phyloP scores from a whole-genome alignment of 1,140 invertebrate species.

The Batillaria attramentaria region DNA sequence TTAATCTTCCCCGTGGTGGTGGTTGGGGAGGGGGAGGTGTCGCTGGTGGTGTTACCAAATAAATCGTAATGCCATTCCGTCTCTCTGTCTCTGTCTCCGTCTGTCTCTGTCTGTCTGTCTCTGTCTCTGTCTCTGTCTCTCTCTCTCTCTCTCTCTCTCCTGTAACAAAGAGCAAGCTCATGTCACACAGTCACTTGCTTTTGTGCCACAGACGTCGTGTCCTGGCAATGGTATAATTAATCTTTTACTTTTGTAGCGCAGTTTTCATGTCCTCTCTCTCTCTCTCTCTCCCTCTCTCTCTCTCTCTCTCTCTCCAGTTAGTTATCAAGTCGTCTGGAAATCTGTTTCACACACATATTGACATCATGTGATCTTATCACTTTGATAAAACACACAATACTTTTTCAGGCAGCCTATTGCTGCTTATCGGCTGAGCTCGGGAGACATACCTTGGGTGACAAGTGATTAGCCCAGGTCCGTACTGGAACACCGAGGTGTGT shows the following conservation, averaged over 20 bases:
- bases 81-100: background rate
- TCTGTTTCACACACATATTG: background rate
- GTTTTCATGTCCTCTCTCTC: constrained; percentile 5
- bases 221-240: no score
- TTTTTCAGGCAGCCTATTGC: background rate
- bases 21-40: no score
- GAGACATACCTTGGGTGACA: background rate
- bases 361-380: background rate
- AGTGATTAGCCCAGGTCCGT: background rate
- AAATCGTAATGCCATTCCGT: background rate
- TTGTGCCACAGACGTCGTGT: no score
- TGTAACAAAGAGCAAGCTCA: no score
- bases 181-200: no score
- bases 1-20: no score
- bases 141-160: constrained; percentile 1
- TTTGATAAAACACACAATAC: no score
- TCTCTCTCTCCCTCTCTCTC: constrained; percentile 14
- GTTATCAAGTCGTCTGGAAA: background rate
- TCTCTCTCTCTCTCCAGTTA: background rate
- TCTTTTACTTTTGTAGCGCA: no score
- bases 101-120: background rate
- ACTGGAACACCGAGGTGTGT: no score
- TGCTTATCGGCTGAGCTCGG: background rate
- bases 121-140: background rate
- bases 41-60: no score